Evolutionary conservation across 53 echinoderm and acorn worm genomes (phyloP), one percentile per base, ranked within the genome.

Genomic region (Astropecten irregularis): DNA sequence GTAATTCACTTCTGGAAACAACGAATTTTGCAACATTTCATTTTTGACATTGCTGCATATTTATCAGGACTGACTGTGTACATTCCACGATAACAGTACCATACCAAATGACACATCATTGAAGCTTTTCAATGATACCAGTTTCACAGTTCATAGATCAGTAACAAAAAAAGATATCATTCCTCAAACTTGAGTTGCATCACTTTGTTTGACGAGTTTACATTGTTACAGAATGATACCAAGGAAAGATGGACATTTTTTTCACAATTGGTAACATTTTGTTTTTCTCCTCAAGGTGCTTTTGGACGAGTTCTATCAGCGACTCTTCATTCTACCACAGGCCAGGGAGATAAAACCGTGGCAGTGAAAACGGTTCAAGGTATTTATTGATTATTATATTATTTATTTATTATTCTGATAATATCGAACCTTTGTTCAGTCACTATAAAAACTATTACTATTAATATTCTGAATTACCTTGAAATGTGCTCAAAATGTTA

Each of bases 271-370:
- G n/a, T n/a, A n/a, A n/a, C 26, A 23, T 9, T 19, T 58, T 57
- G 19, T 15, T 13, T 13, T 55, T 22, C 16, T 23, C 1, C 25
- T 26, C 10, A 35, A 84, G 84, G 84, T 69, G 84, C 84, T 19
- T 70, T 70, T 70, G 84, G 84, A 11, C 22, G 31, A 84, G 70
- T 84, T 3, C 57, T n/a, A 6, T 40, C 55, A 58, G 84, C 84
- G 2, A 55, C 36, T 15, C 68, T 67, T 6, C 69, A 69, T 1
- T 11, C 28, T 23, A 14, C 40, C 8, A 29, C 15, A 0, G 26
- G 18, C 14, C 46, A 35, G 4, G 18, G 29, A 19, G 15, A 53
- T 27, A 36, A 31, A 42, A 55, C n/a, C 42, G 84, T 84, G 19
- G 70, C 69, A 13, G 84, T 84, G 22, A 69, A 84, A 59, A 69